Percentiles rank a stretch among this genome's conserved stretches.
These are phyloP conservation scores for Drosophila sordidula DNA, from an alignment of 2,888 invertebrate species.

Conservation along the genomic window DNA sequence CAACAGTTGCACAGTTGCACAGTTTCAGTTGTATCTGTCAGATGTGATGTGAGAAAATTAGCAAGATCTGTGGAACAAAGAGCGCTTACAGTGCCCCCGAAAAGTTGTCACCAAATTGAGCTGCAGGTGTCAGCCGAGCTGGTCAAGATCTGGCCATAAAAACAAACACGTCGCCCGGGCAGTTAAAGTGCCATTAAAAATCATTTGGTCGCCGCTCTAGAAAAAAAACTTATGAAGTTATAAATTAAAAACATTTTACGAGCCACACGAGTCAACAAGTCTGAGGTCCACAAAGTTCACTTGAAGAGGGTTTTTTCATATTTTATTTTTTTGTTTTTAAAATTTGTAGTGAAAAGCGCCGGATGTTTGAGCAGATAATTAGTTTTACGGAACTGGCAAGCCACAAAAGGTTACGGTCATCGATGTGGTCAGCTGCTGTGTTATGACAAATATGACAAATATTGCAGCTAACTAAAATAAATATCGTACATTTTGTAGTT, in stretches of 20 bases:
- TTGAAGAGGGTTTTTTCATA: slow-evolving; percentile 37
- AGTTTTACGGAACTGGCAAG: slow-evolving; percentile 36
- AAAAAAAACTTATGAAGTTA: slow-evolving; percentile 46
- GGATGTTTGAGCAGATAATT: slow-evolving; percentile 62
- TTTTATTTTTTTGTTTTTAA: slow-evolving; percentile 15
- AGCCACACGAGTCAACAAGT: slow-evolving; percentile 66
- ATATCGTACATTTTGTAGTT: no score
- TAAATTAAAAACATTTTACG: slow-evolving; percentile 58
- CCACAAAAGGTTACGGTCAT: slow-evolving; percentile 17
- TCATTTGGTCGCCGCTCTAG: slow-evolving; percentile 51
- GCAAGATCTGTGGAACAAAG: slow-evolving; percentile 45
- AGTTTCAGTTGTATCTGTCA: slow-evolving; percentile 38
- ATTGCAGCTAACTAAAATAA: no score
- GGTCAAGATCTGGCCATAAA: slow-evolving; percentile 70
- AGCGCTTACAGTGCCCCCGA: slow-evolving; percentile 13
- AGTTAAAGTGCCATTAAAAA: slow-evolving; percentile 25
- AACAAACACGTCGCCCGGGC: slow-evolving; percentile 6
- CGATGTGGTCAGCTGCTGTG: slow-evolving; percentile 16
- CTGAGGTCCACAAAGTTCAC: slow-evolving; percentile 57
- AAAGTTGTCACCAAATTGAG: slow-evolving; percentile 59
- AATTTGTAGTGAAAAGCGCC: slow-evolving; percentile 38
- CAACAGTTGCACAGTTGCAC: slow-evolving; percentile 28
- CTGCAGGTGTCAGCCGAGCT: slow-evolving; percentile 72
- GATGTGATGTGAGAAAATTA: slow-evolving; percentile 53
- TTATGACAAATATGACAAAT: no score